Base-by-base conservation (phyloP, 37 sponge, comb jelly and placozoan species). In the Cladorhizidae sp. region DNA sequence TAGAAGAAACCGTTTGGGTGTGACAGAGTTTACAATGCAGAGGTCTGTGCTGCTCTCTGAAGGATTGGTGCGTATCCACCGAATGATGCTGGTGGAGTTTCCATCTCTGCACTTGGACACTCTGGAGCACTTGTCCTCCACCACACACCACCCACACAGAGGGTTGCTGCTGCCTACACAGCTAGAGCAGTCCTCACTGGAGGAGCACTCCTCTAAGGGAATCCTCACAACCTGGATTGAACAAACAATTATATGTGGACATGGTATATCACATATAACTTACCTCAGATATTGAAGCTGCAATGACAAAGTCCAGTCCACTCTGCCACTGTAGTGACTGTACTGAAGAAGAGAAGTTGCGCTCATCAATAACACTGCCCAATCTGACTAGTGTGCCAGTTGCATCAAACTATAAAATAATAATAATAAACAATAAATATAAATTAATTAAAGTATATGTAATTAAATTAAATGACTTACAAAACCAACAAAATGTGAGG, bases 111-210 rank as follows among this genome's bases (percentile, higher is more conserved):
- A 95, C 62, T 77, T 69, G 41, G 84, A 73, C 63, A 57, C 76
- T 43, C 89, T 73, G 56, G 86, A 88, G 70, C 95, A 95, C 89
- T 88, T 88, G 75, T 88, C 85, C 86, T 95, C 92, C 64, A 95
- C 79, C 31, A 70, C 75, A 81, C 95, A 95, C 95, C 95, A 95
- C 25, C 95, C 95, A 82, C 95, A 95, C 68, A 95, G 78, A 37
- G 93, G 93, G 72, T 87, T 84, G 51, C 20, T 18, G 52, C 67
- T 31, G 49, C 15, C 75, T 40, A 70, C 43, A 59, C 91, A 90
- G 45, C 67, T 52, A 41, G 38, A 49, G 57, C 91, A 90, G 69
- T 80, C 63, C 6, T 67, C 68, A 36, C 52, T 59, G 57, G 51
- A 74, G 52, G 83, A 77, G 49, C 91, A 90, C 56, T 61, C 73